A percentile compares a stretch with the other conserved stretches of the same genome.
phyloP scores from a whole-genome alignment of 2,797 vertebrate genomes.

The Botia kubotai region DNA sequence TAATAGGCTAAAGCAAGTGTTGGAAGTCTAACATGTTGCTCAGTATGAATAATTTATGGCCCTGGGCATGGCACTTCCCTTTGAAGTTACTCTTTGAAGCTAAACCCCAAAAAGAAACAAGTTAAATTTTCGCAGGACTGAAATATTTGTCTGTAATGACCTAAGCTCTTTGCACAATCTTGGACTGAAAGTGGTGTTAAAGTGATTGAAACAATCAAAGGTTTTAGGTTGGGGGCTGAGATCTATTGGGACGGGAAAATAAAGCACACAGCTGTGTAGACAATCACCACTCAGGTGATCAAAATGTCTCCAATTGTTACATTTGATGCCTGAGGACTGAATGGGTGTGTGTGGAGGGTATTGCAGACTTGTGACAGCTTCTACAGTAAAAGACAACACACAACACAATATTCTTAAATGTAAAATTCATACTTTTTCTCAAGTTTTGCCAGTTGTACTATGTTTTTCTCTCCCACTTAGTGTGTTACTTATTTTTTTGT shows the following conservation, averaged over 20 bases:
- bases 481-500: too few species aligned
- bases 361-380: too few species aligned
- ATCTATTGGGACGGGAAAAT: constrained; percentile 25
- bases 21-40: constrained; percentile 75
- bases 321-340: background rate
- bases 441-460: background rate
- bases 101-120: constrained; percentile 70
- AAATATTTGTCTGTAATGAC: constrained; percentile 81
- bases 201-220: constrained; percentile 55
- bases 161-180: constrained; percentile 70
- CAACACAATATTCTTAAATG: background rate
- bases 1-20: constrained; percentile 74
- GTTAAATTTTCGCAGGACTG: constrained; percentile 76
- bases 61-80: constrained; percentile 76
- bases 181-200: constrained; percentile 51
- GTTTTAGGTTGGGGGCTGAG: constrained; percentile 4
- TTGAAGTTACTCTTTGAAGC: constrained; percentile 79
- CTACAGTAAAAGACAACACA: background rate
- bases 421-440: background rate
- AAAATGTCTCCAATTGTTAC: background rate
- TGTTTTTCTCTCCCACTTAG: background rate
- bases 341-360: background rate
- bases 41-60: constrained; percentile 80
- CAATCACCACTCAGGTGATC: constrained; percentile 17
- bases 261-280: constrained; percentile 8